Evolutionary conservation across 2,797 vertebrate genomes (phyloP).

Genomic region (Anguilla pacifica): DNA sequence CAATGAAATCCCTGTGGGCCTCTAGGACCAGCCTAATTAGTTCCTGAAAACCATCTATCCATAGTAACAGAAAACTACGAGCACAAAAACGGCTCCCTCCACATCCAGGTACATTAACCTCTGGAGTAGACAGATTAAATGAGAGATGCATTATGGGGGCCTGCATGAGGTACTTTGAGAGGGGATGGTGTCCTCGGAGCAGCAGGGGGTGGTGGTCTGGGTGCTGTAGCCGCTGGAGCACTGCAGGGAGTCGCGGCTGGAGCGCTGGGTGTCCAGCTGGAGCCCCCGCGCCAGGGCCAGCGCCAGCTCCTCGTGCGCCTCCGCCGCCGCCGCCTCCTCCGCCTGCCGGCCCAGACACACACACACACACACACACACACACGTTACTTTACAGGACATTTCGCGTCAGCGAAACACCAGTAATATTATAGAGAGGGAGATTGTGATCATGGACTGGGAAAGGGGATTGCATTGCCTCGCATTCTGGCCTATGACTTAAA

Average conservation of each 20-base stretch:
- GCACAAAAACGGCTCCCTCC: neutral
- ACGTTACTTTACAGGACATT: neutral
- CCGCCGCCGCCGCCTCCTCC: constrained; percentile 78
- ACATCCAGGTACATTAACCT: neutral
- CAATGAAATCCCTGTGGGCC: neutral
- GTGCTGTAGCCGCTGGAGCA: constrained; percentile 93
- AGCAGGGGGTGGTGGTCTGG: constrained; percentile 89
- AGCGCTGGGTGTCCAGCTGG: constrained; percentile 85
- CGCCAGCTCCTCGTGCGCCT: constrained; percentile 81
- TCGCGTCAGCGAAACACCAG: no score
- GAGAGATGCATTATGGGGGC: neutral
- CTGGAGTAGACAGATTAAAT: neutral
- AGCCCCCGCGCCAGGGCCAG: constrained; percentile 81
- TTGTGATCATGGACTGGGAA: no score
- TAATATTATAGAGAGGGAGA: no score
- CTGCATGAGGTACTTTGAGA: constrained; percentile 75
- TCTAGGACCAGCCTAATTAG: neutral
- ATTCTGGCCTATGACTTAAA: no score
- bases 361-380: neutral
- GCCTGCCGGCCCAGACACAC: constrained; percentile 43
- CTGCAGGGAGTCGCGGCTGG: constrained; percentile 87
- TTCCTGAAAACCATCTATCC: neutral
- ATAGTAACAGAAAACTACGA: neutral
- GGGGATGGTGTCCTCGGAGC: constrained; percentile 86
- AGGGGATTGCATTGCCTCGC: no score